phyloP scores from a whole-genome alignment of 2,797 vertebrate genomes.

The Pseudomugil gertrudae region DNA sequence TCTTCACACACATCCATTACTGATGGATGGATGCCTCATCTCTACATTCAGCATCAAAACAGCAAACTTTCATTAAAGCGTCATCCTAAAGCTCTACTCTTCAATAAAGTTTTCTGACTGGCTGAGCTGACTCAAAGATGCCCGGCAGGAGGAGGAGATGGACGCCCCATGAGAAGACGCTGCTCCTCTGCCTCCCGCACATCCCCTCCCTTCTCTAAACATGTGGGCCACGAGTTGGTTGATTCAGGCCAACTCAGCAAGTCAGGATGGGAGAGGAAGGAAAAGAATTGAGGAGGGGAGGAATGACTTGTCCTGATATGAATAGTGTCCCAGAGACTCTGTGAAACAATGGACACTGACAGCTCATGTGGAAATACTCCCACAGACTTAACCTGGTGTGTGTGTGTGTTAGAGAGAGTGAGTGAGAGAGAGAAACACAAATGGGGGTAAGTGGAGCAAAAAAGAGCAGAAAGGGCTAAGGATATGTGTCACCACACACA shows the following conservation, averaged over 20 bases:
- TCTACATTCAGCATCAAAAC: background rate
- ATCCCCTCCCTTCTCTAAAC: conserved; percentile 46
- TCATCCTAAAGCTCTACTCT: conserved; percentile 1
- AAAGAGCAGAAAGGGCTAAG: conserved; percentile 61
- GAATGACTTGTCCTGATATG: conserved; percentile 66
- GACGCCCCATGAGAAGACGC: conserved; percentile 53
- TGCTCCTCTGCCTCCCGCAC: conserved; percentile 26
- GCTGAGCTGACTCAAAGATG: conserved; percentile 35
- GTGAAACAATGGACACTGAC: conserved; percentile 75
- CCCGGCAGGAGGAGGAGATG: conserved; percentile 33
- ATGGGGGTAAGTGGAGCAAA: conserved; percentile 58
- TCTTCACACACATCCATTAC: background rate
- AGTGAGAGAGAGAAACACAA: conserved; percentile 34
- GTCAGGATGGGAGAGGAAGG: conserved; percentile 73
- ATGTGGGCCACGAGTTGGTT: conserved; percentile 61
- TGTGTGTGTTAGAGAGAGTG: conserved; percentile 14
- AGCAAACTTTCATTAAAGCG: conserved; percentile 4
- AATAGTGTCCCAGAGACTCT: conserved; percentile 64
- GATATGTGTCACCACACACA: conserved; percentile 74
- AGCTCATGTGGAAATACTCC: conserved; percentile 69
- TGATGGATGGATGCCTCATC: too few species aligned
- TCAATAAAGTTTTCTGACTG: background rate
- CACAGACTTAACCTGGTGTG: conserved; percentile 39
- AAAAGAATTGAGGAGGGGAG: conserved; percentile 73
- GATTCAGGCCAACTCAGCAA: conserved; percentile 74